Conservation (phyloP, 2,113 vertebrate genomes). For the Guaruba guarouba region DNA sequence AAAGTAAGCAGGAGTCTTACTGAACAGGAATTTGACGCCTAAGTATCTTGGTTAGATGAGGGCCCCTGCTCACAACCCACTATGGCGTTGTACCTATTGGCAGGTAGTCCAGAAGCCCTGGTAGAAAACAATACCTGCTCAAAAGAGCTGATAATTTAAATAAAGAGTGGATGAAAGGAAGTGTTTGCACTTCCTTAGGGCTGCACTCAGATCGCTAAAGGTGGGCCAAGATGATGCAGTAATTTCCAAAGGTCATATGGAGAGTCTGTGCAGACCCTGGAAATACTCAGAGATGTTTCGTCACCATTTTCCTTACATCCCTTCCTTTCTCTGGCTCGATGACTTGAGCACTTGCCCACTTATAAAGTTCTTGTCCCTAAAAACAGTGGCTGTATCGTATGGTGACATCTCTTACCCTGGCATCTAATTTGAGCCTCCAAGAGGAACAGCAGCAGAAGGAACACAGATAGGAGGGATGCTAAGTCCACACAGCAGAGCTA, state of each 20-base stretch:
- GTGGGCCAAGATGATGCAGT: not conserved
- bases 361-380: not conserved
- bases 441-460: not conserved
- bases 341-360: not conserved
- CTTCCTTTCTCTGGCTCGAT: not conserved
- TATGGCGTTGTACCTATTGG: not conserved
- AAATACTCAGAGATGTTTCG: not conserved
- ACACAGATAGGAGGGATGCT: not conserved
- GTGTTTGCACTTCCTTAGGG: not conserved
- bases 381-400: rapidly evolving
- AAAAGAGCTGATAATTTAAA: not conserved
- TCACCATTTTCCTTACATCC: not conserved
- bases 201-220: not conserved
- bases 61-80: not conserved
- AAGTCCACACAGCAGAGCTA: not conserved
- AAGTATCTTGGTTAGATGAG: not conserved
- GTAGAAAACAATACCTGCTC: not conserved
- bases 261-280: not conserved
- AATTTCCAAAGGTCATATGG: not conserved
- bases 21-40: not conserved
- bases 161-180: not conserved
- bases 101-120: not conserved
- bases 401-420: not conserved
- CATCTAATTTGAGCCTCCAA: not conserved
- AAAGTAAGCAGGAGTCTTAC: not conserved